Conservation (phyloP, 1,140 invertebrate species). For the Dreissena rostriformis region DNA sequence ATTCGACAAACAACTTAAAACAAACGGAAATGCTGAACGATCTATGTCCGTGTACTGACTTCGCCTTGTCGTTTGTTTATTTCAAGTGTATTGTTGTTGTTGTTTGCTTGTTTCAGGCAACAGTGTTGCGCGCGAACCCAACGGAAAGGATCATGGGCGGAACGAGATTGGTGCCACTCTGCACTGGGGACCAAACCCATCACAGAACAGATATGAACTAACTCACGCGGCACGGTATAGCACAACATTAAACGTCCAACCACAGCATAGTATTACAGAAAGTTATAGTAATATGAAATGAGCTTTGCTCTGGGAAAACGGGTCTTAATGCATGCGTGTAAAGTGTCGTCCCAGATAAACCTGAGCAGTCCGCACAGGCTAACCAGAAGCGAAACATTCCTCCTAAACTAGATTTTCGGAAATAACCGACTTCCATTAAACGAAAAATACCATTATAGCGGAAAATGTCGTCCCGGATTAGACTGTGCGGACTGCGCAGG, state of each 20-base stretch:
- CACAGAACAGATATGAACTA: conserved; percentile 54
- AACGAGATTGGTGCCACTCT: conserved; percentile 59
- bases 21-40: too few species aligned
- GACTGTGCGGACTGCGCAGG: too few species aligned
- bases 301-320: too few species aligned
- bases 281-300: too few species aligned
- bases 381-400: not conserved
- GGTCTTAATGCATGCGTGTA: too few species aligned
- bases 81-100: too few species aligned
- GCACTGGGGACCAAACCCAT: conserved; percentile 65
- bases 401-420: not conserved
- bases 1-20: too few species aligned
- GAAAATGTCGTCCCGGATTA: not conserved
- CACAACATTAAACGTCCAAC: too few species aligned
- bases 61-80: too few species aligned
- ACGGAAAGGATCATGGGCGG: conserved; percentile 48
- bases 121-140: conserved; percentile 2
- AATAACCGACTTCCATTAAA: not conserved
- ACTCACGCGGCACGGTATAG: conserved; percentile 70
- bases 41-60: too few species aligned
- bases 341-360: not conserved
- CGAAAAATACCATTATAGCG: not conserved
- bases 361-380: not conserved
- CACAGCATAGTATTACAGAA: too few species aligned
- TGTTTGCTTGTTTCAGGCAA: not conserved